These are phyloP conservation scores for Drosophila barbarae DNA, from an alignment of 2,888 invertebrate genomes.

Conservation along the genomic window DNA sequence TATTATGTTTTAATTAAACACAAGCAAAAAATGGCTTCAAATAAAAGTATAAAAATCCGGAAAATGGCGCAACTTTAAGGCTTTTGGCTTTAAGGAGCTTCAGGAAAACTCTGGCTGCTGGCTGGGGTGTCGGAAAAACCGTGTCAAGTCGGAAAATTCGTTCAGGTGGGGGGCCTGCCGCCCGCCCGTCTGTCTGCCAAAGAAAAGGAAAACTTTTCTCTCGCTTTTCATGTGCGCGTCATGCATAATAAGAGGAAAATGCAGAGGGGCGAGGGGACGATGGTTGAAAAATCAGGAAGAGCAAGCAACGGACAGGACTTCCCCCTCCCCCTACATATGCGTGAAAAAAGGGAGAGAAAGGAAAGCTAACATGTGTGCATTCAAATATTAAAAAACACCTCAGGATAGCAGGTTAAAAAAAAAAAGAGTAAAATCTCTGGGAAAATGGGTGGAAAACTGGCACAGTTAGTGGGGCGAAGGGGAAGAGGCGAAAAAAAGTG, in stretches of 20 bases:
- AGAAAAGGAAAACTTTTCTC: slow-evolving; percentile 46
- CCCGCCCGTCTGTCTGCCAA: slow-evolving; percentile 32
- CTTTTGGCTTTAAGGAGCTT: slow-evolving; percentile 22
- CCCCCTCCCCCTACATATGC: slow-evolving; percentile 6
- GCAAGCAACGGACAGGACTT: slow-evolving; percentile 9
- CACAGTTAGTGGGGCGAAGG: not conserved
- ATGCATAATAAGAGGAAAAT: slow-evolving; percentile 45
- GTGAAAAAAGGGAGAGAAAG: slow-evolving; percentile 1
- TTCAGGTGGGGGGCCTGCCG: slow-evolving; percentile 32
- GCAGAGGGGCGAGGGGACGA: not conserved
- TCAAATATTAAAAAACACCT: slow-evolving; percentile 51
- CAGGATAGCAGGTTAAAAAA: slow-evolving; percentile 26
- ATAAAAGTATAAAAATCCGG: slow-evolving; percentile 5
- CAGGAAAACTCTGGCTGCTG: not conserved
- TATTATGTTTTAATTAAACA: slow-evolving; percentile 28
- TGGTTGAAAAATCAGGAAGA: slow-evolving; percentile 39
- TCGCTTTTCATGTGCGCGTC: slow-evolving; percentile 51
- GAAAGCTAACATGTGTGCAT: slow-evolving; percentile 36
- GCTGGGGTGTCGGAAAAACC: slow-evolving; percentile 54
- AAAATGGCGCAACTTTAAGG: slow-evolving; percentile 9
- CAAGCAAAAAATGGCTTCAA: slow-evolving; percentile 4
- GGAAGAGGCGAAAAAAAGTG: not conserved
- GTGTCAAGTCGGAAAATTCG: slow-evolving; percentile 68
- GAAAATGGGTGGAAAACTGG: slow-evolving; percentile 17
- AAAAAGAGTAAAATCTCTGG: not conserved